Percentiles rank a stretch among this genome's conserved stretches.
phyloP scores from a whole-genome alignment of 2,888 invertebrate species.

The Arge pagana region DNA sequence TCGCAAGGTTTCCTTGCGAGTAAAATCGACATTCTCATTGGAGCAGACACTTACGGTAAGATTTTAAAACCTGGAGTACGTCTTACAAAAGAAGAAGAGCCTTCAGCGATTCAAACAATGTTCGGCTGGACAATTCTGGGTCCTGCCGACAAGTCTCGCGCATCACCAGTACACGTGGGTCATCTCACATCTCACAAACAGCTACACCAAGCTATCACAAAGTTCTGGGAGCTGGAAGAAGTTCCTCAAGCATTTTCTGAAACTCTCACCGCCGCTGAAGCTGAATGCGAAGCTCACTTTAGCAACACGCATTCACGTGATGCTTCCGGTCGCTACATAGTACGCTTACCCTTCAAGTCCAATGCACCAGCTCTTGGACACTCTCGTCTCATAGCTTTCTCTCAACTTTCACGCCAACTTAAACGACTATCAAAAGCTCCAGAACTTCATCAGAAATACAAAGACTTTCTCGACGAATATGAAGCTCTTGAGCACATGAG shows the following conservation, averaged over 20 bases:
- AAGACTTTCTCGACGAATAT: constrained; percentile 23
- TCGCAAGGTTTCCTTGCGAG: no score
- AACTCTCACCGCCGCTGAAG: constrained; percentile 32
- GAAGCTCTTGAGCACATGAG: constrained; percentile 26
- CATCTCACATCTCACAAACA: no score
- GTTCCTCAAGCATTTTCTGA: not conserved
- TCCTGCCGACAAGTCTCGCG: no score
- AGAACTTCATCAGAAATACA: not conserved
- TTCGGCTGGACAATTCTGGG: no score
- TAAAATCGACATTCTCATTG: no score
- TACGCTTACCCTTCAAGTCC: constrained; percentile 34
- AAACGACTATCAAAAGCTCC: not conserved
- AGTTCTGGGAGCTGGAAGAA: constrained; percentile 28
- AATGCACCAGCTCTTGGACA: constrained; percentile 28
- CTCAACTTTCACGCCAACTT: constrained; percentile 13
- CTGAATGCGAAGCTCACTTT: constrained; percentile 35
- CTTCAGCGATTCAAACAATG: no score
- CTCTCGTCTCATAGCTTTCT: constrained; percentile 25
- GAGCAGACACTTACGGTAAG: no score
- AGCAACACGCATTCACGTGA: constrained; percentile 27
- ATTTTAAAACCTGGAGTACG: no score
- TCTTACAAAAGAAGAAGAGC: no score
- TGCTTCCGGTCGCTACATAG: constrained; percentile 34
- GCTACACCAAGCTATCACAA: no score
- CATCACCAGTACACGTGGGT: no score